A percentile compares a stretch with the other conserved stretches of the same genome.
Evolutionary conservation across 2,113 vertebrate genomes (phyloP).

Genomic region (Theropithecus gelada): DNA sequence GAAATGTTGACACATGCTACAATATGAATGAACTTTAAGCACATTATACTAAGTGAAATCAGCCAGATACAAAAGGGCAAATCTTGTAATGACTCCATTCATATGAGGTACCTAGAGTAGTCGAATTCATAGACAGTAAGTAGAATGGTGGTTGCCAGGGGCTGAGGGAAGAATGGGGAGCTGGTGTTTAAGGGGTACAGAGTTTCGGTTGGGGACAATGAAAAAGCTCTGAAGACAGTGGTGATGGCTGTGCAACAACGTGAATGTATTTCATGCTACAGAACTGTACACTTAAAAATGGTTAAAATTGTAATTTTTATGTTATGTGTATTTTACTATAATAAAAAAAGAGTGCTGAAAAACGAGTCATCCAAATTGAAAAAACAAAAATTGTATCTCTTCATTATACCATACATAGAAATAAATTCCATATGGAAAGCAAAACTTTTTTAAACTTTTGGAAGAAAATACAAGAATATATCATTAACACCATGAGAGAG

Average conservation of each 20-base stretch:
- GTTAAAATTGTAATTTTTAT: background rate
- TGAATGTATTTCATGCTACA: background rate
- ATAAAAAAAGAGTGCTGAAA: background rate
- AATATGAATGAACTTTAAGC: background rate
- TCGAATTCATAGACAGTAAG: background rate
- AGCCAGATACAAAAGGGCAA: background rate
- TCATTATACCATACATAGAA: background rate
- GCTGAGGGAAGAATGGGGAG: background rate
- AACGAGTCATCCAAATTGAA: background rate
- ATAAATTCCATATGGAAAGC: conserved; percentile 5
- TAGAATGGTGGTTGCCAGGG: background rate
- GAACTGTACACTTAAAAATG: background rate
- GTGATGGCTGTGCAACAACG: background rate
- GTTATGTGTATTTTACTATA: background rate
- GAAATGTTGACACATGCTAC: background rate
- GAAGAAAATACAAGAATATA: conserved; percentile 5
- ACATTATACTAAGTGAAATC: background rate
- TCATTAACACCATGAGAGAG: background rate
- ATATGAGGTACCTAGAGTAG: background rate
- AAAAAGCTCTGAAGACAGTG: background rate
- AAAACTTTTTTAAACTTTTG: conserved; percentile 1
- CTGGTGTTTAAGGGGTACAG: background rate
- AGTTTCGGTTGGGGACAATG: background rate
- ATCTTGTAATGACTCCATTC: background rate
- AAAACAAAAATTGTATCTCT: background rate